Evolutionary conservation across 2,888 invertebrate species (phyloP), one percentile per base, ranked within the genome.

Genomic region (Amphipoea oculea): DNA sequence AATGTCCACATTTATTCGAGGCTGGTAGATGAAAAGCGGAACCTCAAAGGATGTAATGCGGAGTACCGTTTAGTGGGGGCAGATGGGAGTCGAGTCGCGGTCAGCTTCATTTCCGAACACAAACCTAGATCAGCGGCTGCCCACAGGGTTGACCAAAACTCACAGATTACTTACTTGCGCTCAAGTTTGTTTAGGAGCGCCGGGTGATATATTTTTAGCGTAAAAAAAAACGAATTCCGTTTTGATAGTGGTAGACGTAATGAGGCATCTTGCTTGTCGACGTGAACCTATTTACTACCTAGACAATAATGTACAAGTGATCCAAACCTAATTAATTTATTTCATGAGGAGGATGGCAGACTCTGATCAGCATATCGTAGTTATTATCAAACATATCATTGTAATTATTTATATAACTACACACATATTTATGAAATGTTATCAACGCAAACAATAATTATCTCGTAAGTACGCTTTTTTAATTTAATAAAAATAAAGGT

Each of bases 21-120:
- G 89, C 88, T 88, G 80, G 73, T 66, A 29, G 89, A 84, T 84
- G 83, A 81, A 87, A 86, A 85, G 85, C 85, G 86, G 86, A 86
- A 90, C 91, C 91, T 94, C 93, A 93, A 93, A 93, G 92, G 91
- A 89, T 89, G 88, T 87, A 86, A 86, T 89, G 82, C 78, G 83
- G 86, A 89, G 88, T 83, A 86, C 85, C 87, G 89, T 90, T 91
- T 85, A 81, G 84, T 81, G 82, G 83, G 86, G 86, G 76, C 79
- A 88, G 86, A 80, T 76, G 88, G 86, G 81, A 80, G 75, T 72
- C 76, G 84, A 76, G 84, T 78, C 78, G 90, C 86, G 92, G 92
- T 90, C 87, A 86, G 87, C 79, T 91, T 91, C 88, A 91, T 90
- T 90, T 90, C 90, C 91, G 88, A 86, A 87, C 85, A 82, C 82